These are phyloP conservation scores for Aphis craccivora DNA, from an alignment of 1,140 invertebrate genomes.

Conservation along the genomic window DNA sequence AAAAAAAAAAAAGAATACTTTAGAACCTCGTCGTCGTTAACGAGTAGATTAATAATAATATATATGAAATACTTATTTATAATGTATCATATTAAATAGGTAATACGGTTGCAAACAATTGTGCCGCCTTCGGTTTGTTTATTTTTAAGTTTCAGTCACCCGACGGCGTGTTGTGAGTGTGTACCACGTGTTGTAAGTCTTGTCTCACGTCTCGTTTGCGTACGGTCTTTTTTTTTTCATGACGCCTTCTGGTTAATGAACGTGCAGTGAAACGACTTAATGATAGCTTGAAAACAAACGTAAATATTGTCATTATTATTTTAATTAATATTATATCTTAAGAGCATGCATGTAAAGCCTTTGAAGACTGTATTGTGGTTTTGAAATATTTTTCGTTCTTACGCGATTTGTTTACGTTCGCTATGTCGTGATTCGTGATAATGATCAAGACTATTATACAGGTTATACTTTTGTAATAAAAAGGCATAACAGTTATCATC, in stretches of 20 bases:
- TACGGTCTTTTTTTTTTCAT: neutral
- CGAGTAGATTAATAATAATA: neutral
- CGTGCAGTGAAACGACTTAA: neutral
- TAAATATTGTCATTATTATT: neutral
- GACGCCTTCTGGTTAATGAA: neutral
- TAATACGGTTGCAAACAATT: neutral
- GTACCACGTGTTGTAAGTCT: neutral
- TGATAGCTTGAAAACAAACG: neutral
- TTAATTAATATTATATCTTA: neutral
- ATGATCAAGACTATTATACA: no score
- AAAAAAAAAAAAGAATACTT: neutral
- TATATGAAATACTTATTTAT: neutral
- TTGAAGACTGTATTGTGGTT: neutral
- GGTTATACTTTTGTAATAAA: neutral
- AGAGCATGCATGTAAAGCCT: neutral
- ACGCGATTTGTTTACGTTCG: neutral
- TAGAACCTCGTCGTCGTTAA: neutral
- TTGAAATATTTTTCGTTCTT: neutral
- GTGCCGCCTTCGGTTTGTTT: slow-evolving; percentile 18
- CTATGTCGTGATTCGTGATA: neutral
- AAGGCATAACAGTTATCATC: neutral
- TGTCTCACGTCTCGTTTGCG: neutral
- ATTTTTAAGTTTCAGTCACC: neutral
- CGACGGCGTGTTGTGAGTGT: neutral
- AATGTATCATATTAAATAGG: neutral